Evolutionary conservation across 2,113 vertebrate species (phyloP).

Genomic region (Charadrius vociferus): DNA sequence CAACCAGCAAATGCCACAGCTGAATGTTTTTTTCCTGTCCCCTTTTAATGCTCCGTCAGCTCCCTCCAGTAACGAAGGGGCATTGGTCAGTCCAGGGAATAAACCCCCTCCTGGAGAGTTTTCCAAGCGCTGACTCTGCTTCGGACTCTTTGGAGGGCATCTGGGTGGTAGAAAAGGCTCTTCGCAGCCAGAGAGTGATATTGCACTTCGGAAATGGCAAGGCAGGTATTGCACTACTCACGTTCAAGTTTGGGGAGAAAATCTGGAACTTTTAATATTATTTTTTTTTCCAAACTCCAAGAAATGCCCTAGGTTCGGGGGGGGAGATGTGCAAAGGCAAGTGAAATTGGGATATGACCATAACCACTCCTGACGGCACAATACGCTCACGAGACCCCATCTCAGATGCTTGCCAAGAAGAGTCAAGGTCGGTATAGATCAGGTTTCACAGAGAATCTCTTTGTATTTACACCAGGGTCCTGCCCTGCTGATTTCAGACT

Average conservation of each 20-base stretch:
- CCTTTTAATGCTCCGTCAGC: constrained; percentile 52
- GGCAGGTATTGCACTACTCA: neutral
- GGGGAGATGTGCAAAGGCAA: neutral
- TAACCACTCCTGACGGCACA: fast-evolving
- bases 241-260: neutral
- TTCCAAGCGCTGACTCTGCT: neutral
- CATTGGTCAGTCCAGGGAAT: neutral
- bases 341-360: neutral
- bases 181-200: neutral
- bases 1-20: constrained; percentile 38
- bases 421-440: fast-evolving
- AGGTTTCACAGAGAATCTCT: neutral
- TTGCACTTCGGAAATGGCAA: fast-evolving
- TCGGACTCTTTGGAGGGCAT: neutral
- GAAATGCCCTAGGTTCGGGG: no score
- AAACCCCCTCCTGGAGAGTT: neutral
- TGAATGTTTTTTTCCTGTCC: constrained; percentile 74
- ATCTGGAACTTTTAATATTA: fast-evolving
- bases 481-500: neutral
- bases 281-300: neutral
- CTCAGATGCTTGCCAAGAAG: neutral
- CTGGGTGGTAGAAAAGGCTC: neutral
- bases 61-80: neutral
- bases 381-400: fast-evolving
- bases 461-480: neutral